Percentiles rank a stretch among this genome's conserved stretches.
These are phyloP conservation scores for Xenotilapia leptura DNA, from an alignment of 2,113 vertebrate species.

Conservation along the genomic window DNA sequence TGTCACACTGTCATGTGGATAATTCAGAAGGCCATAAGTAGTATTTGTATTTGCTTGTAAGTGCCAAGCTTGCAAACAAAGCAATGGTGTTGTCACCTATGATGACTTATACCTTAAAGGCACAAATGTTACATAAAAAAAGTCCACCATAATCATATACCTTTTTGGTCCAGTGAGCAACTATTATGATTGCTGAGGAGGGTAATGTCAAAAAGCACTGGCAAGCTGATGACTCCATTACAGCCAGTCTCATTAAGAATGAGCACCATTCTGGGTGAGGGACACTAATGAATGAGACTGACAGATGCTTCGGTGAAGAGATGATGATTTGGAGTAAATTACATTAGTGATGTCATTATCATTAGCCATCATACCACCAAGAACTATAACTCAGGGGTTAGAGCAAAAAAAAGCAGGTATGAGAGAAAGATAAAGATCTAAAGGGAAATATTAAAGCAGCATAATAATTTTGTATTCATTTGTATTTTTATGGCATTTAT, in stretches of 20 bases:
- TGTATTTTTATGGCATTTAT: background rate
- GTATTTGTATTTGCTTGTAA: background rate
- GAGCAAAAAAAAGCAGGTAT: background rate
- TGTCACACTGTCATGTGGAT: background rate
- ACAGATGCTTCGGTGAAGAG: constrained; percentile 59
- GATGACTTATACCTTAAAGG: background rate
- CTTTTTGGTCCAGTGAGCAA: background rate
- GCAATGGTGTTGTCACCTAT: background rate
- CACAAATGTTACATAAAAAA: background rate
- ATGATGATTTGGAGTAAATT: constrained; percentile 61
- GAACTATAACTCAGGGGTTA: background rate
- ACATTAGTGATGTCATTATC: constrained; percentile 58
- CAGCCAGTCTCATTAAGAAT: constrained; percentile 37
- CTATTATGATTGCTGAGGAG: background rate
- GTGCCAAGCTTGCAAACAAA: background rate
- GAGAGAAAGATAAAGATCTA: background rate
- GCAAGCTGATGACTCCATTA: constrained; percentile 49
- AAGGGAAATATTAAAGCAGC: background rate
- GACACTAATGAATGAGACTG: constrained; percentile 61
- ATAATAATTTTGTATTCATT: background rate
- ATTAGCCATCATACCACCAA: constrained; percentile 34
- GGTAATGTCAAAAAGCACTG: background rate
- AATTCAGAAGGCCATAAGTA: background rate
- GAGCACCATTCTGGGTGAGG: constrained; percentile 34
- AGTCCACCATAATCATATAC: background rate